Base-by-base conservation (phyloP, 1,140 invertebrate genomes). In the Euschistus heros region DNA sequence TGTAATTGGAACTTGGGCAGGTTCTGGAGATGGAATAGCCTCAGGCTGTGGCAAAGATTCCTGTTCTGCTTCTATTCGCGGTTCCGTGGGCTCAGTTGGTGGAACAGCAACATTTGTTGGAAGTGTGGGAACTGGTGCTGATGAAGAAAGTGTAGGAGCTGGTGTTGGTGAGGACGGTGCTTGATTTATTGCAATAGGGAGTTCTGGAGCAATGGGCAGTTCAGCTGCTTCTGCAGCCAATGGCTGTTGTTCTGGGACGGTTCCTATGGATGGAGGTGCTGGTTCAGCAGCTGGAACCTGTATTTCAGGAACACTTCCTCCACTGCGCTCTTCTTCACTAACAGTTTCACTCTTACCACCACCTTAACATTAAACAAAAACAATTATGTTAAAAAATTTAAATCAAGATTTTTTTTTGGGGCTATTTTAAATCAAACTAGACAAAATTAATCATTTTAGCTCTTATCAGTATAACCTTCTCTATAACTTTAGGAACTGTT, bases 31-130 rank as follows among this genome's bases (percentile, higher is more conserved):
- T 22, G 66, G 46, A 17, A n/a, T 5, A 20, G 61, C 22, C 4
- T 24, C 33, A n/a, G 61, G 24, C 42, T 63, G 61, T 71, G 72
- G 70, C 63, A 66, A 67, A 67, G 66, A 57, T 15, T 30, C 26
- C 24, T 63, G 33, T 63, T 60, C 60, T 62, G 55, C 30, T 17
- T 15, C 24, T 47, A 52, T 54, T 20, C 37, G 24, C 37, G 67
- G 20, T 14, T 59, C 17, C 18, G 54, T 14, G 62, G 46, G 70
- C 27, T 50, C 30, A 18, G 20, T n/a, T 17, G 64, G 15, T 6
- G 26, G 30, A 61, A 66, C 20, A 8, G 68, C 20, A 30, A 33
- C 14, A 26, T 44, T 26, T 30, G 47, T 17, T 17, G 64, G 33
- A 33, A 65, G 15, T 50, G 64, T 50, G 2, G 55, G n/a, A 18